These are phyloP conservation scores for Platynereis dumerilii DNA, from an alignment of 2,888 invertebrate species.

Conservation along the genomic window DNA sequence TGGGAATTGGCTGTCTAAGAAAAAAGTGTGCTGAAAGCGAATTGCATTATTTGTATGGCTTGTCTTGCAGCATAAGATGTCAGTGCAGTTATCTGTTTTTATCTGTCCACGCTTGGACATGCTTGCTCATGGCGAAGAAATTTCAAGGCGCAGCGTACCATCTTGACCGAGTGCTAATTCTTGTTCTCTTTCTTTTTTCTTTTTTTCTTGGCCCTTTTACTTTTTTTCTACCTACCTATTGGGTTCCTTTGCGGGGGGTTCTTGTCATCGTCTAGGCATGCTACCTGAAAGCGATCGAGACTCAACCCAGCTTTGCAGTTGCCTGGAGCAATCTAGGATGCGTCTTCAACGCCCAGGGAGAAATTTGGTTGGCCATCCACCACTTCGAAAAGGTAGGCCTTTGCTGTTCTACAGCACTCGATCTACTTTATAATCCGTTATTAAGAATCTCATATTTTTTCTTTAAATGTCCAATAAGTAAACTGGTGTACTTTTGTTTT, in stretches of 20 bases:
- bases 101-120: too few relatives aligned
- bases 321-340: slow-evolving; percentile 99
- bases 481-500: slow-evolving; percentile 1
- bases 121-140: too few relatives aligned
- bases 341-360: slow-evolving; percentile 99
- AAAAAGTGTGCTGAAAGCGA: neutral
- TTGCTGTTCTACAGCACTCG: neutral
- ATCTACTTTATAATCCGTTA: neutral
- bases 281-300: slow-evolving; percentile 99
- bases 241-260: slow-evolving; percentile 11
- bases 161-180: slow-evolving; percentile 17
- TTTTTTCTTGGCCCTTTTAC: slow-evolving; percentile 25
- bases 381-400: slow-evolving; percentile 88
- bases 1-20: too few relatives aligned
- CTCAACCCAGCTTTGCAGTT: slow-evolving; percentile 98
- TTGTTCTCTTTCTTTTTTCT: slow-evolving; percentile 30
- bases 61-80: too few relatives aligned
- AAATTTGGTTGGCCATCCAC: slow-evolving; percentile 99
- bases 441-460: too few relatives aligned
- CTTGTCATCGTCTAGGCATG: slow-evolving; percentile 77
- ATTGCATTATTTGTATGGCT: too few relatives aligned
- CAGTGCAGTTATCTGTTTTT: too few relatives aligned
- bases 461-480: too few relatives aligned
- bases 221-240: slow-evolving; percentile 24
- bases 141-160: slow-evolving; percentile 47